Evolutionary conservation across 2,888 invertebrate species (phyloP), one percentile per base, ranked within the genome.

Genomic region (Phortica okadai): DNA sequence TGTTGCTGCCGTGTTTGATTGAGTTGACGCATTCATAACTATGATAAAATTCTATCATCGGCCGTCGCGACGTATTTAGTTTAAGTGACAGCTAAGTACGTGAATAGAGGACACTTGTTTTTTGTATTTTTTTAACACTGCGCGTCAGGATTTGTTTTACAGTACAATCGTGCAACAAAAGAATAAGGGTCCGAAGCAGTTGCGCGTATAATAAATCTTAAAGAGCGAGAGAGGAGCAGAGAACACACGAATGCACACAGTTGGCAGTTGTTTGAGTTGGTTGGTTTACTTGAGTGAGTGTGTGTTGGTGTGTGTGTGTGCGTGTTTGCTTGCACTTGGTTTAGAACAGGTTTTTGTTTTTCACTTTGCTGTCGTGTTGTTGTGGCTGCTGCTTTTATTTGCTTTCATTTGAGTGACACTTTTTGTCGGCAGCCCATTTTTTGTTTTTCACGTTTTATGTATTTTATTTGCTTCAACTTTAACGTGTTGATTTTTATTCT

Each of bases 331-430:
- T 84, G 86, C 87, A 85, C 82, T 85, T 85, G 82, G 82, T 62
- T 79, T 83, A 86, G 88, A 86, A 86, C 85, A 79, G 85, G 85
- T 86, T 84, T 84, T 76, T 69, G 33, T 82, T 83, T 82, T 81
- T 81, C 67, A 80, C 77, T 56, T 54, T 25, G 25, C 41, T 33
- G 25, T 44, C 59, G 59, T 76, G 62, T 78, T 74, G 67, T 73
- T 78, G 76, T 75, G 72, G 77, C 73, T 78, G 73, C 74, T 79
- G 66, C 59, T 78, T 77, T 74, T 62, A 75, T 72, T 77, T 79
- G 75, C 74, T 79, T 82, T 80, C 78, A 81, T 83, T 84, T 82
- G 78, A 79, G 85, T 85, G 85, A 87, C 88, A 86, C 85, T 87
- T 87, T 84, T 84, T 44, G 7, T 73, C 33, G 50, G 16, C 11